phyloP scores from a whole-genome alignment of 2,888 invertebrate genomes.

The Holacanthella duospinosa region DNA sequence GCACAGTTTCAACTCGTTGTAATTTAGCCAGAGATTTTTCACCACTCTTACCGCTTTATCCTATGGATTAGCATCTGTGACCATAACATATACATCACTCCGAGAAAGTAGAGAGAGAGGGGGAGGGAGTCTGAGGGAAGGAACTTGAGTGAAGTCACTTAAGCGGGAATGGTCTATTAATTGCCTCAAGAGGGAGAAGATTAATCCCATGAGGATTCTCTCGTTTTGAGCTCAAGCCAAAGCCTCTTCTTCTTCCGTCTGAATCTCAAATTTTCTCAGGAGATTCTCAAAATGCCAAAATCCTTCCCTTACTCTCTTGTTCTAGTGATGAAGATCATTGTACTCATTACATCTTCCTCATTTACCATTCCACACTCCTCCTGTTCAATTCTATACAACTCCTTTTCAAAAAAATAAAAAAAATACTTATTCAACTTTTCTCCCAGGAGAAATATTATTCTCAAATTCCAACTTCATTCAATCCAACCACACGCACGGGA shows the following conservation, averaged over 20 bases:
- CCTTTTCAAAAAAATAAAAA: too few relatives aligned
- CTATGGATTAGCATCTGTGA: too few relatives aligned
- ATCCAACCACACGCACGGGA: too few relatives aligned
- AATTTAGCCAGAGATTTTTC: too few relatives aligned
- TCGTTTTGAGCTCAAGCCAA: not conserved
- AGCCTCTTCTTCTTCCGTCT: not conserved
- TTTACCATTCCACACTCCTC: not conserved
- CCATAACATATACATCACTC: not conserved
- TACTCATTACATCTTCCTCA: not conserved
- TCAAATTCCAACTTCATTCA: too few relatives aligned
- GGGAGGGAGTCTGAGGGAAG: not conserved
- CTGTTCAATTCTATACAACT: too few relatives aligned
- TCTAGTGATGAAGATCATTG: not conserved
- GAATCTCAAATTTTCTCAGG: constrained; percentile 9
- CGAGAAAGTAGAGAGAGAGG: not conserved
- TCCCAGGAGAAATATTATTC: too few relatives aligned
- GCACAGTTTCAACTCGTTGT: too few relatives aligned
- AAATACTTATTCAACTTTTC: too few relatives aligned
- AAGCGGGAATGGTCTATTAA: constrained; percentile 31
- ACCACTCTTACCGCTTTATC: too few relatives aligned
- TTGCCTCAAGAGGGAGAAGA: constrained; percentile 35
- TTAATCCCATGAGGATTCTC: constrained; percentile 33
- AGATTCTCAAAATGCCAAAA: not conserved
- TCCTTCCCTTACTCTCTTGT: not conserved
- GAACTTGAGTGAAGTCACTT: constrained; percentile 8